These are phyloP conservation scores for Rhegmatorhina hoffmannsi DNA, from an alignment of 2,113 vertebrate species.

Conservation along the genomic window DNA sequence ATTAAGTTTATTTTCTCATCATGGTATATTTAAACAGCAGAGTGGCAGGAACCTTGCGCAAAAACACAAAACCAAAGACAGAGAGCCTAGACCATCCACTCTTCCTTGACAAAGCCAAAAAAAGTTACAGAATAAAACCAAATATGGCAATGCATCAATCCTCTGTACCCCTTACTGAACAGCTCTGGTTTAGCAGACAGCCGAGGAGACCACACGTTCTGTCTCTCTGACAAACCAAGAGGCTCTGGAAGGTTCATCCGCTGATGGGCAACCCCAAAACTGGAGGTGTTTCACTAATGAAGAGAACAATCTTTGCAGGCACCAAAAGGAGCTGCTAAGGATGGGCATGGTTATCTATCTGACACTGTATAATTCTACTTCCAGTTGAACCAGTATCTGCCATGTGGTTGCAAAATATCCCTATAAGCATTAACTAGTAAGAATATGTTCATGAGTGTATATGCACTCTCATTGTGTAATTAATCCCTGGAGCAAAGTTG, in stretches of 20 bases:
- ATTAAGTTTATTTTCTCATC: neutral
- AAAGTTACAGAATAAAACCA: neutral
- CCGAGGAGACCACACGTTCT: neutral
- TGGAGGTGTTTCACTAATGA: fast-evolving
- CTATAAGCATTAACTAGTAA: conserved; percentile 27
- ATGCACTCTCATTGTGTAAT: neutral
- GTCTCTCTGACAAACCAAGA: neutral
- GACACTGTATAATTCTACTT: neutral
- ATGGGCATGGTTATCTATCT: neutral
- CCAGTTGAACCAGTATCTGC: neutral
- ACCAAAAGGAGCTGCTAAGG: neutral
- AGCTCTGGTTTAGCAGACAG: neutral
- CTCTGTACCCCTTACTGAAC: neutral
- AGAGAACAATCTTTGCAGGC: neutral
- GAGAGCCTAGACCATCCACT: neutral
- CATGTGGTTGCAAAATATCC: neutral
- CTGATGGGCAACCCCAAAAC: neutral
- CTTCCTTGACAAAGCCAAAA: neutral
- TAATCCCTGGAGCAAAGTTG: conserved; percentile 34
- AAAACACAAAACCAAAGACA: neutral
- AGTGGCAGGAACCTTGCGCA: neutral
- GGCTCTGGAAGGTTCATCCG: neutral
- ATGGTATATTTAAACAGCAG: neutral
- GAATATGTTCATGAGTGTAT: neutral
- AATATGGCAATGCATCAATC: neutral